A percentile compares a stretch with the other conserved stretches of the same genome.
Conservation (phyloP, 1,140 invertebrate genomes). For the Drosophila nigromelanica region DNA sequence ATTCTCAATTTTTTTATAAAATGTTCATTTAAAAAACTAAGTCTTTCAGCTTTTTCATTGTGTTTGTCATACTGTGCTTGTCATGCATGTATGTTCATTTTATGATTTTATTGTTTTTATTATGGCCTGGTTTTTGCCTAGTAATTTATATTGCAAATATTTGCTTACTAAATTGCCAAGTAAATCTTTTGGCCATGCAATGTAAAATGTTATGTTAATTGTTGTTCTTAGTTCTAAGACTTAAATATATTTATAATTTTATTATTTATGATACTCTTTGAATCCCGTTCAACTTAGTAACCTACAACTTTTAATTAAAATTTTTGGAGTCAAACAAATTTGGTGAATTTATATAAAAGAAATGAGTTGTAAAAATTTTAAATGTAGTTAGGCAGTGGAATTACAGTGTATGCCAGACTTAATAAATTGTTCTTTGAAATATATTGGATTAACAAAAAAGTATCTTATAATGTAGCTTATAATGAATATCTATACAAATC, state of each 20-base stretch:
- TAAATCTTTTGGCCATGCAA: conserved; percentile 8
- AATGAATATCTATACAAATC: too few species aligned
- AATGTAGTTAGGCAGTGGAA: too few species aligned
- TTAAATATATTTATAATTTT: conserved; percentile 2
- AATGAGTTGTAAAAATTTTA: too few species aligned
- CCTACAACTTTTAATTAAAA: neutral
- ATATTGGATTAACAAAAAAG: too few species aligned
- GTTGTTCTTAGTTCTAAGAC: neutral
- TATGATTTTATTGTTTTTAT: conserved; percentile 8
- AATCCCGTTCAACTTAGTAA: neutral
- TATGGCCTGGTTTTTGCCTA: conserved; percentile 4
- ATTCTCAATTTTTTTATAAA: neutral
- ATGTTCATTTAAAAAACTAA: neutral
- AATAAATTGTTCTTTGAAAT: too few species aligned
- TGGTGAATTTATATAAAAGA: too few species aligned
- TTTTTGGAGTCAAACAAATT: too few species aligned
- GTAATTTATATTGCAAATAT: conserved; percentile 44
- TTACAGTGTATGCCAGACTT: too few species aligned
- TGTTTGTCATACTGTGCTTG: conserved; percentile 2
- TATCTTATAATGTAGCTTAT: too few species aligned
- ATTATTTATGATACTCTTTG: neutral
- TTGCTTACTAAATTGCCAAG: conserved; percentile 31
- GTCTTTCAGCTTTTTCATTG: neutral
- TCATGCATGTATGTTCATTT: conserved; percentile 15
- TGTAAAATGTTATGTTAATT: conserved; percentile 17